Percentiles rank a stretch among this genome's conserved stretches.
phyloP scores from a whole-genome alignment of 2,888 invertebrate genomes.

The Acronicta psi region DNA sequence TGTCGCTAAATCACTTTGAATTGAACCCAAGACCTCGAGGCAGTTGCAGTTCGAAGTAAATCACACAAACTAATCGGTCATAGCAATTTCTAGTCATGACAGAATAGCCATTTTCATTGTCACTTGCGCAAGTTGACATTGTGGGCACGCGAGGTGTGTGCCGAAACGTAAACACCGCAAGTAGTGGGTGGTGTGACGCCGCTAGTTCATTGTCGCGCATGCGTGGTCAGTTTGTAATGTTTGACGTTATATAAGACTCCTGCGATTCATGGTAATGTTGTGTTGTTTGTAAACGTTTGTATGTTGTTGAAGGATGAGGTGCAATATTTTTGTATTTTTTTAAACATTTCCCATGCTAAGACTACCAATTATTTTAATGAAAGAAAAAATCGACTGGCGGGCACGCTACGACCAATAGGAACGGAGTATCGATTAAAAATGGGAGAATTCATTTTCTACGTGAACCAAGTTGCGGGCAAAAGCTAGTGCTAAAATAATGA shows the following conservation, averaged over 20 bases:
- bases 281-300: neutral
- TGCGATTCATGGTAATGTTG: conserved; percentile 9
- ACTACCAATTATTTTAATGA: too few relatives aligned
- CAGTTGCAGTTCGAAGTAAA: too few relatives aligned
- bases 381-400: too few relatives aligned
- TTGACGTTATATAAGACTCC: conserved; percentile 23
- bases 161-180: conserved; percentile 13
- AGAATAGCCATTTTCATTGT: conserved; percentile 50
- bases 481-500: too few relatives aligned
- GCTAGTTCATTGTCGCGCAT: conserved; percentile 47
- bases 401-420: too few relatives aligned
- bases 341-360: too few relatives aligned
- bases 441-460: too few relatives aligned
- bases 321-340: too few relatives aligned
- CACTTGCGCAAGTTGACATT: conserved; percentile 58
- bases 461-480: too few relatives aligned
- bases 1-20: neutral
- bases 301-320: too few relatives aligned
- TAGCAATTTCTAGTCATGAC: conserved; percentile 39
- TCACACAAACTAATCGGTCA: conserved; percentile 7
- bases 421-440: too few relatives aligned
- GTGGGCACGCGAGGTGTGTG: conserved; percentile 39
- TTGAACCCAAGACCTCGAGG: too few relatives aligned
- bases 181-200: neutral
- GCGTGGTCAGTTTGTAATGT: conserved; percentile 16